Conservation (phyloP, 2,888 invertebrate genomes). For the Dasypogon diadema region DNA sequence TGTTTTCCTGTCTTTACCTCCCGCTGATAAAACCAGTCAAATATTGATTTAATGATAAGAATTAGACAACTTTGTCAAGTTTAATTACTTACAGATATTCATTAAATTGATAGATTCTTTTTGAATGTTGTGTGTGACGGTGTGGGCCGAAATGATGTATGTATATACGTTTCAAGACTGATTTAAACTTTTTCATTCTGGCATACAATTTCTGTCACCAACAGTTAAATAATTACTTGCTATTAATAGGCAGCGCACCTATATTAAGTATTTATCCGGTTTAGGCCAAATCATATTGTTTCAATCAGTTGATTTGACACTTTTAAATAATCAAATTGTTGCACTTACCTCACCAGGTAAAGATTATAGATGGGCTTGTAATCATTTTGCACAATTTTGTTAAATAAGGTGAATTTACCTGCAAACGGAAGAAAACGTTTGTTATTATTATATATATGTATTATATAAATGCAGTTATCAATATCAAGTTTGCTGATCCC, state of each 20-base stretch:
- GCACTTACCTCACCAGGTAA: not conserved
- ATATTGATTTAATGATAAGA: not conserved
- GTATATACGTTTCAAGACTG: no score
- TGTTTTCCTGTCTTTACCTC: no score
- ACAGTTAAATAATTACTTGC: conserved; percentile 5
- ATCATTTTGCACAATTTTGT: not conserved
- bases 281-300: no score
- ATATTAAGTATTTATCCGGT: conserved; percentile 2
- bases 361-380: not conserved
- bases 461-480: no score
- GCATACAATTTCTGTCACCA: conserved; percentile 1
- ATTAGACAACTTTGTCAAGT: conserved; percentile 10
- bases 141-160: no score
- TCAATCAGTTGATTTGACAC: not conserved
- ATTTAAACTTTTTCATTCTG: no score
- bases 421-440: not conserved
- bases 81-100: not conserved
- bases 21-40: not conserved
- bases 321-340: not conserved
- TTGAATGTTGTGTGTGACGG: no score
- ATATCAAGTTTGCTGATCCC: no score
- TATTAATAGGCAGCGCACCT: conserved; percentile 11
- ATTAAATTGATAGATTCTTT: no score
- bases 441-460: no score
- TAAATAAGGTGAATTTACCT: not conserved